Evolutionary conservation across 2,797 vertebrate genomes (phyloP).

Genomic region (Tokudaia tokunoshimensis): DNA sequence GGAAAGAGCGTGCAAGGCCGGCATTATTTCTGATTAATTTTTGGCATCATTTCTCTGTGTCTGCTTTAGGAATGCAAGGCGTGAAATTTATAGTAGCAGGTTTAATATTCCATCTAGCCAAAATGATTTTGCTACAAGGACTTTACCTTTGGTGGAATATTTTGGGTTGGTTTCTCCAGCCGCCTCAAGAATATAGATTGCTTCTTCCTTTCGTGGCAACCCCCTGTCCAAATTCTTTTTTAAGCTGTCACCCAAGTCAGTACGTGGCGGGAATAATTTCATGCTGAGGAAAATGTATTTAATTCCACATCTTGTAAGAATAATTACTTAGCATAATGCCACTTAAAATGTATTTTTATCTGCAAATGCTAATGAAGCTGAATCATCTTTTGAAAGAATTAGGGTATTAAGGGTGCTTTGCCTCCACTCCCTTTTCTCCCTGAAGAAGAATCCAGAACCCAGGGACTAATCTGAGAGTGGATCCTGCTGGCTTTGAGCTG

Average conservation of each 20-base stretch:
- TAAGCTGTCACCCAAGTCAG: constrained; percentile 87
- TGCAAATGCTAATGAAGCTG: constrained; percentile 87
- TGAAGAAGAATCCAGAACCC: constrained; percentile 43
- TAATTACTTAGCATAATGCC: constrained; percentile 91
- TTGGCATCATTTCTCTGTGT: constrained; percentile 88
- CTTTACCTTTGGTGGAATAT: constrained; percentile 89
- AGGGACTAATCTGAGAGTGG: background rate
- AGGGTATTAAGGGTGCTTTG: constrained; percentile 58
- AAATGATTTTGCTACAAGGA: constrained; percentile 89
- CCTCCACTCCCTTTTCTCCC: constrained; percentile 38
- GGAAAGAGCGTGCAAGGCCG: constrained; percentile 86
- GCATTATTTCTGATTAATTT: constrained; percentile 88
- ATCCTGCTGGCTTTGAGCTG: constrained; percentile 17
- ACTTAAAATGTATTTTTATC: constrained; percentile 90
- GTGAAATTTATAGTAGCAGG: constrained; percentile 92
- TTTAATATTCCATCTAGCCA: constrained; percentile 91
- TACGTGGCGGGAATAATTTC: constrained; percentile 90
- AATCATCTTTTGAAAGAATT: constrained; percentile 80
- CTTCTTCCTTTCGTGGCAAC: constrained; percentile 38
- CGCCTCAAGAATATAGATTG: constrained; percentile 20
- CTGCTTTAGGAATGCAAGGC: constrained; percentile 89
- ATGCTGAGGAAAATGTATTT: constrained; percentile 89
- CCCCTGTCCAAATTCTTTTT: constrained; percentile 84
- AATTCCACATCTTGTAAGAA: constrained; percentile 90
- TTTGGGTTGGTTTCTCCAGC: constrained; percentile 56